Evolutionary conservation across 2,888 invertebrate species (phyloP).

Genomic region (Dasypolia templi): DNA sequence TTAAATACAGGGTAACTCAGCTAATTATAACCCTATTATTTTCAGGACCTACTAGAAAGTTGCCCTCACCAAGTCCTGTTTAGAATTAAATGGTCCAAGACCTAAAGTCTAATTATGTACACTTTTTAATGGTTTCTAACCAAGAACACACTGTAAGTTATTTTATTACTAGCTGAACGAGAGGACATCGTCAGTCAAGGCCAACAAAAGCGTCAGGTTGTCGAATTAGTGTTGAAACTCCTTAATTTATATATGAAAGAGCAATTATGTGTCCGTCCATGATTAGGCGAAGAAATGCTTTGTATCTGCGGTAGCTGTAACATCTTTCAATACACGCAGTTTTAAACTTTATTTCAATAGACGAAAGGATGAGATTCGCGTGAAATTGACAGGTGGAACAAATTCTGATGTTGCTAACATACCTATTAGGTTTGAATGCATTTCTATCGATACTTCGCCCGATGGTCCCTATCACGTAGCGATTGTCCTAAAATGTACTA

Average conservation of each 20-base stretch:
- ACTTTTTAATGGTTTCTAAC: constrained; percentile 52
- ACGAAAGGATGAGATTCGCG: constrained; percentile 19
- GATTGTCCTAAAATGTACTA: constrained; percentile 33
- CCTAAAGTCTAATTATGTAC: constrained; percentile 23
- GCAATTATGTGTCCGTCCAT: constrained; percentile 74
- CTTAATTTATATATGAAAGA: constrained; percentile 58
- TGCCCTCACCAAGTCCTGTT: not conserved
- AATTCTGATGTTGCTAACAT: constrained; percentile 44
- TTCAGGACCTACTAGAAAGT: not conserved
- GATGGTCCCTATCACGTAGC: constrained; percentile 40
- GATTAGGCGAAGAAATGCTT: constrained; percentile 65
- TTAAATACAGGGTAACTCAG: constrained; percentile 2
- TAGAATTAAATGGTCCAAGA: not conserved
- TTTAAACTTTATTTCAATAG: constrained; percentile 24
- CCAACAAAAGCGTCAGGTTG: constrained; percentile 33
- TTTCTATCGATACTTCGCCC: constrained; percentile 55
- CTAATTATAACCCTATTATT: not conserved
- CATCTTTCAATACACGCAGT: constrained; percentile 40
- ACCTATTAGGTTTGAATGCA: constrained; percentile 60
- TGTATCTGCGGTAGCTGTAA: constrained; percentile 47
- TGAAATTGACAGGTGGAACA: constrained; percentile 38
- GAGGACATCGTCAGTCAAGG: constrained; percentile 40
- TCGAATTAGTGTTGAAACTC: constrained; percentile 74
- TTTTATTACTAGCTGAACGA: constrained; percentile 23
- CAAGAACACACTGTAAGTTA: constrained; percentile 39